phyloP scores from a whole-genome alignment of 2,888 invertebrate genomes.

The Platycheirus albimanus region DNA sequence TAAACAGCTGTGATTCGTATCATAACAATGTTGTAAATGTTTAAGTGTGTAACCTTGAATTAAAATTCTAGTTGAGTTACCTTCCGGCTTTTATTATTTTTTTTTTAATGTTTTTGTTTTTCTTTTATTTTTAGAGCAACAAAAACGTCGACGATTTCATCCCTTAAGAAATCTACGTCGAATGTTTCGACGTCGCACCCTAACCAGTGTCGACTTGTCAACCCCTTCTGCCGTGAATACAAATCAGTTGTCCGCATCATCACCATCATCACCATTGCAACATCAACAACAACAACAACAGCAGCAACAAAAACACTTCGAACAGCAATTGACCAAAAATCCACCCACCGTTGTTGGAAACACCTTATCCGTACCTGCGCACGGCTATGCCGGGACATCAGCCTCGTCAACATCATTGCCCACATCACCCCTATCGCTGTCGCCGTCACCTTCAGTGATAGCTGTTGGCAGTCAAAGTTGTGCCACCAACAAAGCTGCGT shows the following conservation, averaged over 20 bases:
- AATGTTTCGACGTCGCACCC: conserved; percentile 82
- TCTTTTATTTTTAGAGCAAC: conserved; percentile 78
- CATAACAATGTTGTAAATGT: background rate
- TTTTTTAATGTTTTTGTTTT: conserved; percentile 33
- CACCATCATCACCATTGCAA: conserved; percentile 79
- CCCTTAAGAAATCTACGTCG: conserved; percentile 82
- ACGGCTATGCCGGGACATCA: conserved; percentile 67
- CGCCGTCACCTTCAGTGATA: conserved; percentile 58
- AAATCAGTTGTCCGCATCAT: conserved; percentile 77
- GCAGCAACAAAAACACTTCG: conserved; percentile 71
- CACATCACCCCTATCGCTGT: conserved; percentile 63
- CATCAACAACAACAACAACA: conserved; percentile 76
- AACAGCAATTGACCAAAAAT: conserved; percentile 70
- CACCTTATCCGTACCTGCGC: conserved; percentile 70
- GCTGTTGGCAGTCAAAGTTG: conserved; percentile 64
- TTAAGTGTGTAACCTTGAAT: conserved; percentile 11
- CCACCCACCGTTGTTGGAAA: conserved; percentile 68
- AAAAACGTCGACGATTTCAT: conserved; percentile 82
- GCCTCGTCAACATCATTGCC: conserved; percentile 57
- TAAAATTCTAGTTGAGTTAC: conserved; percentile 4
- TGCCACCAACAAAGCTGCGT: conserved; percentile 61
- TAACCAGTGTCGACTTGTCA: conserved; percentile 78
- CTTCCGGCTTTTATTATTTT: conserved; percentile 2
- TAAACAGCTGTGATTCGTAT: background rate
- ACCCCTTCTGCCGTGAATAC: conserved; percentile 63